A percentile compares a stretch with the other conserved stretches of the same genome.
These are phyloP conservation scores for Caenorhabditis angaria DNA, from an alignment of 2,888 invertebrate genomes.

Conservation along the genomic window DNA sequence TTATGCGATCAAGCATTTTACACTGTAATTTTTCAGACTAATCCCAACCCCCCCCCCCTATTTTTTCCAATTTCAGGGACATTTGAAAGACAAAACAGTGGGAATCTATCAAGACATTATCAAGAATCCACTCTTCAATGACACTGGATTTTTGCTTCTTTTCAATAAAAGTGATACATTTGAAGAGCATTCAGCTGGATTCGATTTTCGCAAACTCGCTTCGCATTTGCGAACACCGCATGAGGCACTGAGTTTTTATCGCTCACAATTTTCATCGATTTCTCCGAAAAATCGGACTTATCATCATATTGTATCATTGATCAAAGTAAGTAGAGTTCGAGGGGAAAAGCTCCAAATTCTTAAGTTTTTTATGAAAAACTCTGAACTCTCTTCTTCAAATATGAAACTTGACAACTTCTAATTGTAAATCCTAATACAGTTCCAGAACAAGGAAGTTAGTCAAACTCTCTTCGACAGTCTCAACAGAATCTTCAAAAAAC, in stretches of 20 bases:
- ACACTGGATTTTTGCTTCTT: constrained; percentile 38
- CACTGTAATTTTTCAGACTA: constrained; percentile 17
- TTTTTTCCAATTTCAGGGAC: constrained; percentile 42
- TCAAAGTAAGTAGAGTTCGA: constrained; percentile 20
- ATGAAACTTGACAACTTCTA: neutral
- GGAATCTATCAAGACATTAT: constrained; percentile 38
- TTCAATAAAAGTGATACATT: constrained; percentile 50
- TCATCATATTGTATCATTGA: constrained; percentile 38
- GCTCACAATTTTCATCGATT: constrained; percentile 37
- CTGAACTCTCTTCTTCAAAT: constrained; percentile 3
- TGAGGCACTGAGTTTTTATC: constrained; percentile 41
- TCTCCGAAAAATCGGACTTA: constrained; percentile 38
- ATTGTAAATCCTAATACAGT: neutral
- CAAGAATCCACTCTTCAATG: constrained; percentile 18
- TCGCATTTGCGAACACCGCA: constrained; percentile 42
- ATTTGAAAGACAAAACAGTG: constrained; percentile 50
- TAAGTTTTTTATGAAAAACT: constrained; percentile 1
- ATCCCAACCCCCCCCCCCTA: neutral
- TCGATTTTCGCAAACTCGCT: constrained; percentile 44
- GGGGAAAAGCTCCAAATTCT: too few relatives aligned
- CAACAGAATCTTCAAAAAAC: constrained; percentile 11
- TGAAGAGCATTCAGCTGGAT: constrained; percentile 44
- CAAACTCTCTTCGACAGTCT: constrained; percentile 14
- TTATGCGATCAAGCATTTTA: constrained; percentile 52
- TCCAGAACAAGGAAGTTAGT: constrained; percentile 2